phyloP scores from a whole-genome alignment of 2,888 invertebrate genomes.

The Caenorhabditis sulstoni region DNA sequence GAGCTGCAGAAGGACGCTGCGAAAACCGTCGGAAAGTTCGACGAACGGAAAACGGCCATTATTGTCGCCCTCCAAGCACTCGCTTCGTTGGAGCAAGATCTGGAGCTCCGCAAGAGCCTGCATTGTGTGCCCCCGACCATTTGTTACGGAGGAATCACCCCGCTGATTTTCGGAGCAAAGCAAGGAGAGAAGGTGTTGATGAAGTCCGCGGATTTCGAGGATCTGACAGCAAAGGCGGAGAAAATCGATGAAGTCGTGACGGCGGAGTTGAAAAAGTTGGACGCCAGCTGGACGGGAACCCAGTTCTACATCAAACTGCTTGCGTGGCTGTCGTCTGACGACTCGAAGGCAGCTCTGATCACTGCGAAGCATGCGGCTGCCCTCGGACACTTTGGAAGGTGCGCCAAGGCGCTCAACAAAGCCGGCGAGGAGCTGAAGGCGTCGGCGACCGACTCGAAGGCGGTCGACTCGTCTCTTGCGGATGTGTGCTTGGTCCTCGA shows the following conservation, averaged over 20 bases:
- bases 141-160: constrained; percentile 46
- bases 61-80: constrained; percentile 73
- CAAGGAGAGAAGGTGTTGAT: constrained; percentile 29
- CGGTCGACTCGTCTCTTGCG: constrained; percentile 61
- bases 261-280: constrained; percentile 41
- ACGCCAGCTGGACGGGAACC: constrained; percentile 39
- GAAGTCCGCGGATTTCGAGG: constrained; percentile 20
- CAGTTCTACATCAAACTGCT: constrained; percentile 83
- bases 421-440: constrained; percentile 85
- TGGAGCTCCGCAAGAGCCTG: constrained; percentile 48
- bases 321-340: constrained; percentile 89
- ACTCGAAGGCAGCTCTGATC: constrained; percentile 88
- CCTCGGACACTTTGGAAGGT: constrained; percentile 89
- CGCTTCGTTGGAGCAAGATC: constrained; percentile 57
- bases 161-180: constrained; percentile 59
- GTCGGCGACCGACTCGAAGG: constrained; percentile 54
- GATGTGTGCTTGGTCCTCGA: constrained; percentile 84
- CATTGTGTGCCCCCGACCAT: constrained; percentile 36
- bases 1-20: constrained; percentile 84
- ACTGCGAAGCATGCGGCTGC: constrained; percentile 87
- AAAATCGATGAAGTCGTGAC: constrained; percentile 83
- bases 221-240: constrained; percentile 41
- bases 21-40: constrained; percentile 83
- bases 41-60: constrained; percentile 88
- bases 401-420: constrained; percentile 84